Percentiles rank a stretch among this genome's conserved stretches.
Evolutionary conservation across 2,113 vertebrate genomes (phyloP).

Genomic region (Phyllopteryx taeniolatus): DNA sequence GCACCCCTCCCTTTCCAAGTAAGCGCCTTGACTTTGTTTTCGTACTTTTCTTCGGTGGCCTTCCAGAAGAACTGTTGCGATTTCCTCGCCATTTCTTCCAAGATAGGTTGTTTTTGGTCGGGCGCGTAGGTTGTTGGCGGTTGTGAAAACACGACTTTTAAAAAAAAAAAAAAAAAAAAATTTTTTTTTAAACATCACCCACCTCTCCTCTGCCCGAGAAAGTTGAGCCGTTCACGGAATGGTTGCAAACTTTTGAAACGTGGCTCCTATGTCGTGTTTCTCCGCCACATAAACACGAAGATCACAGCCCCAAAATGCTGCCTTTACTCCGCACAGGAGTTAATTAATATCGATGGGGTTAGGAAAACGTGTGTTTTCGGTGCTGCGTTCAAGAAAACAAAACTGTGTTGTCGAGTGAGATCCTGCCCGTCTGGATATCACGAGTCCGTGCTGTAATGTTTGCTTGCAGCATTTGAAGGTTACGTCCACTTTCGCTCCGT

Average conservation of each 20-base stretch:
- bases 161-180: too few relatives aligned
- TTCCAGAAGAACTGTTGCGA: constrained; percentile 34
- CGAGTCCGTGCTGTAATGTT: constrained; percentile 47
- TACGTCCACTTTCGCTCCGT: constrained; percentile 26
- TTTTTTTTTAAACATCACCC: neutral
- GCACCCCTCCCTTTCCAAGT: constrained; percentile 65
- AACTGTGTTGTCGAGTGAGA: constrained; percentile 29
- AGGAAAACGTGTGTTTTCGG: neutral
- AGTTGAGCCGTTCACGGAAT: constrained; percentile 59
- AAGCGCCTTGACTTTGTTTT: constrained; percentile 54
- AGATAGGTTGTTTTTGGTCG: neutral
- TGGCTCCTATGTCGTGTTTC: constrained; percentile 55
- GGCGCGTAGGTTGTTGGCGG: constrained; percentile 36
- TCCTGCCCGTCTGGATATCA: constrained; percentile 60
- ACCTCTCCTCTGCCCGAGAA: constrained; percentile 9
- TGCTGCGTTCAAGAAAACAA: constrained; percentile 9
- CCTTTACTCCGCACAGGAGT: neutral
- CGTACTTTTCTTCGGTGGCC: neutral
- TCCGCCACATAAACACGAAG: constrained; percentile 37
- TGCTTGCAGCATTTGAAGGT: constrained; percentile 38
- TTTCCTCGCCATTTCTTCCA: neutral
- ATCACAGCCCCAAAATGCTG: neutral
- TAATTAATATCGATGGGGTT: neutral
- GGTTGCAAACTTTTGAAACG: constrained; percentile 75
- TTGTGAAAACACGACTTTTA: neutral